Evolutionary conservation across 2,797 vertebrate species (phyloP).

Genomic region (Lagothrix lagotricha): DNA sequence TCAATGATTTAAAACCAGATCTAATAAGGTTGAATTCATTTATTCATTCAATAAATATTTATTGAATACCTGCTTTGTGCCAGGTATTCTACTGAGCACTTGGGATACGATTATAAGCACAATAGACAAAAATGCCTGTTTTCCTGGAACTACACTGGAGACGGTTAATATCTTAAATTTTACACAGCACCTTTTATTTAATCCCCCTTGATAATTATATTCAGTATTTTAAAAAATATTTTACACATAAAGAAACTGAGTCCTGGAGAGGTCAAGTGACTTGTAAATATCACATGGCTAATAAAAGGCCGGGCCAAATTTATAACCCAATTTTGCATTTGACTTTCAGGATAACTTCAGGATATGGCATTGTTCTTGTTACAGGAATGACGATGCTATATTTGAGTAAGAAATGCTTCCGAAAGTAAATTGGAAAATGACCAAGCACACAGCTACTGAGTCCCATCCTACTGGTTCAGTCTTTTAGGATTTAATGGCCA

Average conservation of each 20-base stretch:
- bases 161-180: not conserved
- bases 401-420: constrained; percentile 46
- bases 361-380: constrained; percentile 52
- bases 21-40: not conserved
- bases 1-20: not conserved
- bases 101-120: not conserved
- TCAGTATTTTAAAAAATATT: not conserved
- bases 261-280: not conserved
- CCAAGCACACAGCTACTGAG: constrained; percentile 18
- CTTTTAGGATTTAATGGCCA: constrained; percentile 21
- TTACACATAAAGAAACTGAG: not conserved
- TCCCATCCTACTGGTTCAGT: not conserved
- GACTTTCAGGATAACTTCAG: constrained; percentile 58
- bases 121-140: not conserved
- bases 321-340: constrained; percentile 57
- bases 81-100: not conserved
- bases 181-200: not conserved
- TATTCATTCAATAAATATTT: not conserved
- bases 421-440: constrained; percentile 62
- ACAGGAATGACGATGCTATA: constrained; percentile 61
- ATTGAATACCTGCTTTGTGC: not conserved
- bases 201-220: not conserved
- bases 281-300: not conserved
- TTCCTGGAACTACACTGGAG: not conserved
- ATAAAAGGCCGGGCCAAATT: constrained; percentile 33